phyloP scores from a whole-genome alignment of 30 jellyfish, hydroid and myxozoan species.

The Nemopilema nomurai region DNA sequence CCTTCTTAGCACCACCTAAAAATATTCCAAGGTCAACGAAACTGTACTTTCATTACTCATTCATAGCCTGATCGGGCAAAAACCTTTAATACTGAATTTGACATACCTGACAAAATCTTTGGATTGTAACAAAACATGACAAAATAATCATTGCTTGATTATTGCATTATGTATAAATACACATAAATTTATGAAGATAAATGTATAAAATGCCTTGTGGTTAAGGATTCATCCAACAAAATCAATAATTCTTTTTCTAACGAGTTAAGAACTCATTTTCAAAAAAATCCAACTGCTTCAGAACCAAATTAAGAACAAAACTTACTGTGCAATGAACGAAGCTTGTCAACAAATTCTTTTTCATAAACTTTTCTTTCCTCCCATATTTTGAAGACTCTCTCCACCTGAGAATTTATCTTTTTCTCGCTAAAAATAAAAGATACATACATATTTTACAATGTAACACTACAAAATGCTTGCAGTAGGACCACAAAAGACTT shows the following conservation, averaged over 20 bases:
- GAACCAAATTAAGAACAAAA: not conserved
- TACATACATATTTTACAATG: not conserved
- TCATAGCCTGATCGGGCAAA: not conserved
- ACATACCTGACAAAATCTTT: not conserved
- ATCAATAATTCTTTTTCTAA: too few species aligned
- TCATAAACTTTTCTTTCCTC: conserved; percentile 88
- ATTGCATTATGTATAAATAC: too few species aligned
- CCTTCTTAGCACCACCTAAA: conserved; percentile 55
- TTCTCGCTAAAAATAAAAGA: conserved; percentile 64
- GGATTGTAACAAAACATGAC: too few species aligned
- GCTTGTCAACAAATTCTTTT: conserved; percentile 58
- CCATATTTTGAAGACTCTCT: conserved; percentile 92
- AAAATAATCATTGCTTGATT: too few species aligned
- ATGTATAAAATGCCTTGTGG: too few species aligned
- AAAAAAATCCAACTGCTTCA: not conserved
- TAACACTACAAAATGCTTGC: not conserved
- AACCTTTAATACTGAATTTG: not conserved
- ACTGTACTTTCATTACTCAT: not conserved
- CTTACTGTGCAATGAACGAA: conserved; percentile 62
- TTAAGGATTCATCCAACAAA: too few species aligned
- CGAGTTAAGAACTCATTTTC: too few species aligned
- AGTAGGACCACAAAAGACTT: not conserved
- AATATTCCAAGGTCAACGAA: too few species aligned
- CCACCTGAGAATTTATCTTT: conserved; percentile 81
- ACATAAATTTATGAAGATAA: too few species aligned